Evolutionary conservation across 2,888 invertebrate genomes (phyloP).

Genomic region (Rhaphigaster nebulosa): DNA sequence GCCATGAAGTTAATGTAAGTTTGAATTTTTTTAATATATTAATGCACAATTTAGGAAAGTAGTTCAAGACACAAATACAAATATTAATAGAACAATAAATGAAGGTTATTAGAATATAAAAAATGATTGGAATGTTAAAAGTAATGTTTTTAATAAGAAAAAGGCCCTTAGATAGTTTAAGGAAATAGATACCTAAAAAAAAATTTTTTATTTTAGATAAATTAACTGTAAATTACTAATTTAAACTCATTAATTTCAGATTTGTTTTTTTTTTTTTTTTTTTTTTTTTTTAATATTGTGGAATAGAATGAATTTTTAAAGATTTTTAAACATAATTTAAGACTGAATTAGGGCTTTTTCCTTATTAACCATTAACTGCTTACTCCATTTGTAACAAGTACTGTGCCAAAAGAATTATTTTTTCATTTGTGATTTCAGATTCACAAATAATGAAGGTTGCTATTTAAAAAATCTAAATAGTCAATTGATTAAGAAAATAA

Average conservation of each 20-base stretch:
- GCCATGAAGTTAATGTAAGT: conserved; percentile 61
- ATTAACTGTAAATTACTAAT: not conserved
- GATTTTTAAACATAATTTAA: not conserved
- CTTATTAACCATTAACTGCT: not conserved
- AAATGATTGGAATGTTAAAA: too few relatives aligned
- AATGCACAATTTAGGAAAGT: conserved; percentile 22
- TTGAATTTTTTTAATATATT: conserved; percentile 24
- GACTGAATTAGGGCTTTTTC: not conserved
- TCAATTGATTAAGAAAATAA: too few relatives aligned
- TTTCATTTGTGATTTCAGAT: too few relatives aligned
- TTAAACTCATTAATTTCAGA: not conserved
- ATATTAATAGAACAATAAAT: not conserved
- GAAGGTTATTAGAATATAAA: not conserved
- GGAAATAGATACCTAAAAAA: not conserved
- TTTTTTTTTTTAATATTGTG: not conserved
- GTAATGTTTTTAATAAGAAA: not conserved
- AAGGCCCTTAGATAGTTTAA: not conserved
- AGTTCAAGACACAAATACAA: conserved; percentile 13
- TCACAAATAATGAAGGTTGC: too few relatives aligned
- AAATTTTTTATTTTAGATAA: not conserved
- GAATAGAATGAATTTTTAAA: not conserved
- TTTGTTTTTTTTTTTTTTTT: too few relatives aligned
- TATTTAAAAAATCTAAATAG: too few relatives aligned
- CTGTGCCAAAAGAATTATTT: too few relatives aligned
- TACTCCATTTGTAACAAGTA: not conserved